Evolutionary conservation across 2,888 invertebrate genomes (phyloP), one percentile per base, ranked within the genome.

Genomic region (Andrena bicolor): DNA sequence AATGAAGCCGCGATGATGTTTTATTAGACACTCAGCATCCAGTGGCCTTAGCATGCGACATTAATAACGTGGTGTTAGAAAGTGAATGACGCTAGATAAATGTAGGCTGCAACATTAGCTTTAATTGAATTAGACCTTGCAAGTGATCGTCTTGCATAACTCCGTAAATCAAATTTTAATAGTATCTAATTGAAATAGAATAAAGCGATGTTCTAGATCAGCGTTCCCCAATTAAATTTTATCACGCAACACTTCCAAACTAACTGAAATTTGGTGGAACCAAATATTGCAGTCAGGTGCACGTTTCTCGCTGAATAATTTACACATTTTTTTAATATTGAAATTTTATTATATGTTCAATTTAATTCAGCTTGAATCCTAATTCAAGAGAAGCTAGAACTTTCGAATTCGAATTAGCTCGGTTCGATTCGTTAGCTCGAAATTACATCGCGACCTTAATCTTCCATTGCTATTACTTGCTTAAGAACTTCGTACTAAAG

Each of bases 71-170:
- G 35, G 20, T 26, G 8, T 60, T 16, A 7, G 7, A 41, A 63
- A 23, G 4, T 28, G 7, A 30, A 13, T 10, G 20, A 28, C 13
- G 23, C 16, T 23, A 30, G 20, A 41, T 65, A 65, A 41, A 41
- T 28, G 20, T 23, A n/a, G 23, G 26, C n/a, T 20, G 35, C 10
- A 20, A 16, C 8, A 20, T 63, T 20, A 6, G 20, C 41, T 41
- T 28, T 16, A 41, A 78, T 68, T 61, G 41, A 61, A 61, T 26
- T 53, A 28, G n/a, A 51, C 28, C 16, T 41, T 61, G 53, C 16
- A 32, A n/a, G 30, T 10, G 2, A 32, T 60, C 28, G 23, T 35
- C 28, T 8, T n/a, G 13, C 56, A 30, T 58, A 41, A 1, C 48
- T 64, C 16, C 2, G 20, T 48, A 13, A 49, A 13, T 10, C 0